Conservation (phyloP, 2,797 vertebrate genomes). For the Bucorvus abyssinicus region DNA sequence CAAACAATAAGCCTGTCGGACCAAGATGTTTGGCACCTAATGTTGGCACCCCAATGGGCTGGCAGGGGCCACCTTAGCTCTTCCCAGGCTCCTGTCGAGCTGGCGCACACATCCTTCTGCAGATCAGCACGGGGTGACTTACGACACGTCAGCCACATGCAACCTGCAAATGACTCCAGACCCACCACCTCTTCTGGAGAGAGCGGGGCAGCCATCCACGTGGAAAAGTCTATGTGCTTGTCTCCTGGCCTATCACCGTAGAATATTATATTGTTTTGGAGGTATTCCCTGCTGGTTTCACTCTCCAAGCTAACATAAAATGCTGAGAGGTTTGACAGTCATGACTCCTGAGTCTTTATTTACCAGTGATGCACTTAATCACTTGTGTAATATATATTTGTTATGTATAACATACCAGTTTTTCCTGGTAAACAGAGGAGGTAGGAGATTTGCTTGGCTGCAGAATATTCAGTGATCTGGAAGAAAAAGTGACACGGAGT, state of each 20-base stretch:
- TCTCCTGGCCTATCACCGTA: not conserved
- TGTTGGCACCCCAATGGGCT: not conserved
- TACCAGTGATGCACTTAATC: not conserved
- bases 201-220: not conserved
- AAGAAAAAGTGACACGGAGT: not conserved
- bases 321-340: not conserved
- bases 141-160: fast-evolving
- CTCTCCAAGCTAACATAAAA: not conserved
- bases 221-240: not conserved
- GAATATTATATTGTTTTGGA: not conserved
- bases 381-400: not conserved
- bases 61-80: fast-evolving
- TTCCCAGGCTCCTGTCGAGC: not conserved
- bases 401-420: not conserved
- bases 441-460: not conserved
- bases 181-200: not conserved
- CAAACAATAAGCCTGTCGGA: not conserved
- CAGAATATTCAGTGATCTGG: not conserved
- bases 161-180: not conserved
- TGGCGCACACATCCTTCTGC: fast-evolving
- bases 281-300: not conserved
- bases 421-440: not conserved
- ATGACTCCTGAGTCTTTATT: not conserved
- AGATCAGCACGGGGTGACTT: fast-evolving
- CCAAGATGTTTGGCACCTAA: not conserved